Percentiles rank a stretch among this genome's conserved stretches.
Evolutionary conservation across 1,140 invertebrate species (phyloP).

Genomic region (Rhynchophorus ferrugineus): DNA sequence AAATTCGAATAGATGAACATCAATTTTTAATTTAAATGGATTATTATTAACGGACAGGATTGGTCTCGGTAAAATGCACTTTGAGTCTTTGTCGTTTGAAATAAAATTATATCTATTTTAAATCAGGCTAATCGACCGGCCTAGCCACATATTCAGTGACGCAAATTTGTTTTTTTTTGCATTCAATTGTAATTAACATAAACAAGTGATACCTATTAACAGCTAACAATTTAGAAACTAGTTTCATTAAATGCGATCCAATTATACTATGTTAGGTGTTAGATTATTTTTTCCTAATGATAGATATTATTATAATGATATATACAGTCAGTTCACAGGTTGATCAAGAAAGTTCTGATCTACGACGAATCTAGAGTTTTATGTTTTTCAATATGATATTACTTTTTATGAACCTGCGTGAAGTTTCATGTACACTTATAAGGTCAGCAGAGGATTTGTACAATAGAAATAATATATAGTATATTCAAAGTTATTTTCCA

Average conservation of each 20-base stretch:
- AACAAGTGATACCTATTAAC: conserved; percentile 5
- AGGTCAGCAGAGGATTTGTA: no score
- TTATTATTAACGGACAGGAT: background rate
- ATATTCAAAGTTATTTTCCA: no score
- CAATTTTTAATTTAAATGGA: background rate
- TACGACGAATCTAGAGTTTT: no score
- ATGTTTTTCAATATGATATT: no score
- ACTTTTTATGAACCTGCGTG: no score
- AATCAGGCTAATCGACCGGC: conserved; percentile 1
- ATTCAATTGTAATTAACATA: background rate
- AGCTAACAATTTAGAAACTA: conserved; percentile 1
- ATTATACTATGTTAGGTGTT: background rate
- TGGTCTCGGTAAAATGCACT: background rate
- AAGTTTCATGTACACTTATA: no score
- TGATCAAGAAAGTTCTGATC: no score
- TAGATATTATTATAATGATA: no score
- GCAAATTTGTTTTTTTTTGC: conserved; percentile 3
- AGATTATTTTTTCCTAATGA: no score
- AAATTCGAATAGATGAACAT: background rate
- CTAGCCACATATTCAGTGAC: conserved; percentile 1
- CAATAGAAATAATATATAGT: no score
- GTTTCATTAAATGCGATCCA: conserved; percentile 1
- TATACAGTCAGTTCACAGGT: no score
- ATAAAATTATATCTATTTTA: background rate
- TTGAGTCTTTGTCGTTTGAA: background rate